These are phyloP conservation scores for Solenopsis invicta DNA, from an alignment of 1,140 invertebrate genomes.

Conservation along the genomic window DNA sequence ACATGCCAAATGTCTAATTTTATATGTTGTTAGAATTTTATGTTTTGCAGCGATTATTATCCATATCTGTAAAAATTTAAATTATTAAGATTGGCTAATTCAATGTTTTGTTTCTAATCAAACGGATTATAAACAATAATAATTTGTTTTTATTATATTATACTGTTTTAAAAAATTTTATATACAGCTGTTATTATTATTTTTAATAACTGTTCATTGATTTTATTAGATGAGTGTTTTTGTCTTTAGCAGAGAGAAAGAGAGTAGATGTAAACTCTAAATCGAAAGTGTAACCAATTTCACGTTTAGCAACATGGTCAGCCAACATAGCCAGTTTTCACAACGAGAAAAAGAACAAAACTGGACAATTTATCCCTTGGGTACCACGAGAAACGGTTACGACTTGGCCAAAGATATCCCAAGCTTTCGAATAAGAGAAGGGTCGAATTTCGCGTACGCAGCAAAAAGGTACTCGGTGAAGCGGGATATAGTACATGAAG, in stretches of 20 bases:
- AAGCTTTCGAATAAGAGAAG: constrained; percentile 45
- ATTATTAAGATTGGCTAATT: background rate
- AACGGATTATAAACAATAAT: background rate
- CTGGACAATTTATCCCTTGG: constrained; percentile 75
- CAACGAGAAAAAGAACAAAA: constrained; percentile 30
- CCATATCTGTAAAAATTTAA: background rate
- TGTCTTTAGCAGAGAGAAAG: background rate
- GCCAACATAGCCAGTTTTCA: constrained; percentile 1
- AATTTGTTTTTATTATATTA: background rate
- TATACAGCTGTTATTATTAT: background rate
- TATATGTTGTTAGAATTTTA: constrained; percentile 6
- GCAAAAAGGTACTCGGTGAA: constrained; percentile 57
- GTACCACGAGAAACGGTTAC: constrained; percentile 62
- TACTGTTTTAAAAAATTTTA: background rate
- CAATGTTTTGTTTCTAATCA: background rate
- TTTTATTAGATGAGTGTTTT: constrained; percentile 4
- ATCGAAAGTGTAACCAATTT: constrained; percentile 64
- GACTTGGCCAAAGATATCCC: constrained; percentile 65
- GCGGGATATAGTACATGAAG: background rate
- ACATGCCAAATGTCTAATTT: constrained; percentile 19
- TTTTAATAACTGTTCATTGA: constrained; percentile 17
- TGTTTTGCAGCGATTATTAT: constrained; percentile 17
- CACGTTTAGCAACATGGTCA: constrained; percentile 64
- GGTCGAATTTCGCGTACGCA: constrained; percentile 69
- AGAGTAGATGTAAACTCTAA: constrained; percentile 59